Evolutionary conservation across 1,140 invertebrate genomes (phyloP).

Genomic region (Euura lappo): DNA sequence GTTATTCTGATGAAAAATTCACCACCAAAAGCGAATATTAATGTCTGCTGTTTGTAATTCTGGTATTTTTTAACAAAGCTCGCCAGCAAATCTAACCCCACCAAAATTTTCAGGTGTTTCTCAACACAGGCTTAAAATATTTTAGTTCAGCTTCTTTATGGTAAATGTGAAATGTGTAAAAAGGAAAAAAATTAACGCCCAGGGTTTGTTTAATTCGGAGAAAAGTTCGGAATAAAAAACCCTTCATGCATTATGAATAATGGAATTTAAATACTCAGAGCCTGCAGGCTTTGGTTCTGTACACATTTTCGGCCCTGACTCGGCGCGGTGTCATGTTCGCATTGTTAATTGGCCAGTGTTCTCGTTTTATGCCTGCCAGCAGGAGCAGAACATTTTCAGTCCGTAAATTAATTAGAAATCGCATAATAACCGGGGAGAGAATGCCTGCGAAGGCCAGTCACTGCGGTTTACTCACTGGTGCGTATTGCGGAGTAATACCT

Average conservation of each 20-base stretch:
- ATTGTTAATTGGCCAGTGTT: conserved; percentile 46
- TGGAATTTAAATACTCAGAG: conserved; percentile 50
- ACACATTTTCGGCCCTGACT: conserved; percentile 14
- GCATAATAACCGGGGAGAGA: conserved; percentile 33
- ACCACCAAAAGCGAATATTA: not conserved
- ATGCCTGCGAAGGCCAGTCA: not conserved
- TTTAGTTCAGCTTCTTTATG: not conserved
- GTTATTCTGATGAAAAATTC: not conserved
- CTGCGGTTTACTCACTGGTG: not conserved
- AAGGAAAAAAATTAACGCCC: not conserved
- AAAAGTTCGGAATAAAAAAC: conserved; percentile 33
- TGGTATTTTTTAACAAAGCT: not conserved
- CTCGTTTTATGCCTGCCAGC: conserved; percentile 29
- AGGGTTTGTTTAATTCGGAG: conserved; percentile 44
- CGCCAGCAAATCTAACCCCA: not conserved
- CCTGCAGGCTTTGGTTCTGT: conserved; percentile 2
- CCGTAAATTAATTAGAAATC: conserved; percentile 45
- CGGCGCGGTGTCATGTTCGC: conserved; percentile 41
- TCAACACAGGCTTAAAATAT: not conserved
- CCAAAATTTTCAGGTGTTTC: not conserved
- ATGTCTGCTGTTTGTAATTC: not conserved
- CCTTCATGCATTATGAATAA: conserved; percentile 53
- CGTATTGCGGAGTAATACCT: not conserved
- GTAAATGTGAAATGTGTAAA: not conserved
- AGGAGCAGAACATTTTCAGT: conserved; percentile 27